Evolutionary conservation across 37 sponge, comb jelly and placozoan species (phyloP), one percentile per base, ranked within the genome.

Genomic region (Lycopodina hypogea): DNA sequence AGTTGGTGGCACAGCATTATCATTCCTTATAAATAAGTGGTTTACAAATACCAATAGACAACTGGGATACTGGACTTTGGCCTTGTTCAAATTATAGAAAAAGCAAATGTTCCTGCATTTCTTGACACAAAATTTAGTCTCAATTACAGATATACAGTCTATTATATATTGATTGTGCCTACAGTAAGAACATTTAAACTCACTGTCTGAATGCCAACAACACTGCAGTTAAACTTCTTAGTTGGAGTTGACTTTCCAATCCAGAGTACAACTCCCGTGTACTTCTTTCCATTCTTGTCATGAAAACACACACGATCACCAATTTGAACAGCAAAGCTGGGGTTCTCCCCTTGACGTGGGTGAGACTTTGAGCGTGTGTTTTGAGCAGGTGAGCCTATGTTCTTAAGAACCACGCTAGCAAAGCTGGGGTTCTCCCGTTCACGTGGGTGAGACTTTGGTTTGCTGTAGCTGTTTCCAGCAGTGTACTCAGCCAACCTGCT

Each of bases 171-270:
- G 48, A 45, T 12, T 12, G 4, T 45, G 68, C 14, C 71, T 70
- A 41, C 37, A 7, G 24, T 6, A 48, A 26, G 14, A 1, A 56
- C 22, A 3, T 19, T 18, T 56, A 14, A 22, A 70, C 90, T 89
- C 66, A 89, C 90, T 3, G 81, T 71, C 48, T 89, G 81, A 61
- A 89, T 75, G 28, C 90, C 90, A 38, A 82, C 82, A 39, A 42
- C 55, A 12, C 11, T 51, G 33, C 28, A 21, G 48, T 45, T 9
- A 45, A 45, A 45, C 68, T 23, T 62, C 50, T 48, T 17, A 17
- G 35, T 2, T n/a, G 53, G 26, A 6, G n/a, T 78, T 21, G 0
- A 28, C 51, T 52, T 48, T 69, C 78, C 78, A 40, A 71, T 58
- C 90, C 90, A 89, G 45, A 41, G 63, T 33, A 89, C 86, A 18